Evolutionary conservation across 2,888 invertebrate species (phyloP), one percentile per base, ranked within the genome.

Genomic region (Willowsia nigromaculata): DNA sequence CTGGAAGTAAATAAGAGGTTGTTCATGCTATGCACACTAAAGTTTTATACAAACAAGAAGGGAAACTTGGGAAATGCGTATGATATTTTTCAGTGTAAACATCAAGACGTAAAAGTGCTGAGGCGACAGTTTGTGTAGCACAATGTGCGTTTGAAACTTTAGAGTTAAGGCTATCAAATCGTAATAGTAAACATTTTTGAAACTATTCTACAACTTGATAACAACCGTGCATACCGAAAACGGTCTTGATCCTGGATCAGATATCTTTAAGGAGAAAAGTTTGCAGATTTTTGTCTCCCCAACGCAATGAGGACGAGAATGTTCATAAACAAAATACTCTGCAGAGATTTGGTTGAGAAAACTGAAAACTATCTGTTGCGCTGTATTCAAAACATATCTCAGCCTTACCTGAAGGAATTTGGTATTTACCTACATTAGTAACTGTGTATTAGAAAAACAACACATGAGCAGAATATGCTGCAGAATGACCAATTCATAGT

Each of bases 281-380:
- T 37, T 40, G 22, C 6, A 71, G 40, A 40, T 71, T 22, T 37
- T 37, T 33, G 37, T 37, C 37, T 71, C 40, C 37, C 18, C 40
- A 71, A 37, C 18, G 18, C 7, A 18, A 59, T 25, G 25, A 22
- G 13, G 7, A 11, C 15, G 27, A 59, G n/a, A n/a, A n/a, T n/a
- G 59, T 22, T 59, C 4, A 27, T 59, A 59, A 59, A 59, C 59
- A 59, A 59, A 59, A 22, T 27, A 59, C 4, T 7, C 37, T 71
- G 27, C 59, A 59, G 59, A 27, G 27, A 25, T 37, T 68, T 37
- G n/a, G n/a, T n/a, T 13, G 4, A 22, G 30, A 33, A n/a, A n/a
- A n/a, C n/a, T n/a, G 30, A 30, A 78, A 78, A 78, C 47, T n/a
- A 78, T 53, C 78, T 78, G 78, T 78, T 78, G 78, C 78, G 30